Evolutionary conservation across 1,140 invertebrate species (phyloP).

Genomic region (Tetragnatha versicolor): DNA sequence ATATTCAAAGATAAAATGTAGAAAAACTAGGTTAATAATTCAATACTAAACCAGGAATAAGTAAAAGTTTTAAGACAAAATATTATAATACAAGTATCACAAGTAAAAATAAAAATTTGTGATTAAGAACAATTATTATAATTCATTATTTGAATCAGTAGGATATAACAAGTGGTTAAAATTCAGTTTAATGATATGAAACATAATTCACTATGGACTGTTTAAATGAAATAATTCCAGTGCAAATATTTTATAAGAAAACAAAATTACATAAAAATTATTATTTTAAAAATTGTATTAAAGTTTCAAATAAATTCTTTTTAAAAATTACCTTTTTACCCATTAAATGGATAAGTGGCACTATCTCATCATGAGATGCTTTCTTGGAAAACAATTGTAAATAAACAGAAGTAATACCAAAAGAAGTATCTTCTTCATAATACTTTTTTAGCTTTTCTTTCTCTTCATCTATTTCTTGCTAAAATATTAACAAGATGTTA

Average conservation of each 20-base stretch:
- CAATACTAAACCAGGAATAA: no score
- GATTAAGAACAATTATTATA: no score
- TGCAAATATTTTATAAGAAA: neutral
- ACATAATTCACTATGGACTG: neutral
- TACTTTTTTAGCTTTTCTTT: slow-evolving; percentile 73
- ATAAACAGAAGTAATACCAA: slow-evolving; percentile 83
- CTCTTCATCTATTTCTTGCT: slow-evolving; percentile 71
- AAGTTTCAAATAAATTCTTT: neutral
- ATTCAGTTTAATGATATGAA: no score
- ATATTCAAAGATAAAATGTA: neutral
- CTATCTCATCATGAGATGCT: slow-evolving; percentile 65
- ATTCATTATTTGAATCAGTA: no score
- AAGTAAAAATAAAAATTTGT: neutral
- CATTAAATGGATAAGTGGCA: slow-evolving; percentile 29
- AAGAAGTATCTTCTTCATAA: slow-evolving; percentile 70
- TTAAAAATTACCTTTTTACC: slow-evolving; percentile 37
- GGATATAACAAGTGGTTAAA: no score
- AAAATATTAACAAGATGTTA: slow-evolving; percentile 23
- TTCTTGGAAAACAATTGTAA: slow-evolving; percentile 69
- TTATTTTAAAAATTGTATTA: neutral
- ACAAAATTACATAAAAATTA: neutral
- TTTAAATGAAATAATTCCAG: neutral
- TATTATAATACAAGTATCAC: neutral
- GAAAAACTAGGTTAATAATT: neutral
- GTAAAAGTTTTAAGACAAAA: no score